phyloP scores from a whole-genome alignment of 1,140 invertebrate species.

The Cecropterus lyciades region DNA sequence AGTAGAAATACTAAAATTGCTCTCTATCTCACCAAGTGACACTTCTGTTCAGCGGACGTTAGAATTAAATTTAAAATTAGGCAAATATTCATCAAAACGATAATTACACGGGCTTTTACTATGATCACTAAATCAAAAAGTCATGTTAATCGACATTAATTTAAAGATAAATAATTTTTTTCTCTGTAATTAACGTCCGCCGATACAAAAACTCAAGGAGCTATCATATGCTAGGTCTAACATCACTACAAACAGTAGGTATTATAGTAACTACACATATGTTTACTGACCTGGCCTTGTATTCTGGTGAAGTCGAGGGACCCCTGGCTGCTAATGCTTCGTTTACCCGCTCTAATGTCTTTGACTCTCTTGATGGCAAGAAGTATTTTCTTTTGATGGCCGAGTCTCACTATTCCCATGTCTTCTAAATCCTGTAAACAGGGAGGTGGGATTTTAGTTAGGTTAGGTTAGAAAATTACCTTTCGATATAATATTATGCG shows the following conservation, averaged over 20 bases:
- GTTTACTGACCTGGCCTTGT: slow-evolving; percentile 76
- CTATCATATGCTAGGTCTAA: slow-evolving; percentile 61
- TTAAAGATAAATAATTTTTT: no score
- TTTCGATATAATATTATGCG: no score
- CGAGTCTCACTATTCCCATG: slow-evolving; percentile 97
- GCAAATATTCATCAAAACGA: slow-evolving; percentile 19
- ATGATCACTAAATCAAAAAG: no score
- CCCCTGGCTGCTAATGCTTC: slow-evolving; percentile 86
- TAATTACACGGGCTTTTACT: no score
- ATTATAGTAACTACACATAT: slow-evolving; percentile 27
- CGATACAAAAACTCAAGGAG: slow-evolving; percentile 38
- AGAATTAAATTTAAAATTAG: not conserved
- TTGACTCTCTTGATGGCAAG: slow-evolving; percentile 98
- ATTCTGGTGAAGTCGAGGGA: slow-evolving; percentile 85
- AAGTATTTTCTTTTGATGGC: slow-evolving; percentile 99
- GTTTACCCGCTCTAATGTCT: slow-evolving; percentile 95
- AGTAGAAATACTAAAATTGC: slow-evolving; percentile 29
- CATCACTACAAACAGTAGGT: slow-evolving; percentile 73
- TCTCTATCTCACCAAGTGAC: slow-evolving; percentile 33
- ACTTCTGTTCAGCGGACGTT: slow-evolving; percentile 32
- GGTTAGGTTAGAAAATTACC: not conserved
- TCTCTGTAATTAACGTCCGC: slow-evolving; percentile 30
- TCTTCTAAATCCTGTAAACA: slow-evolving; percentile 94
- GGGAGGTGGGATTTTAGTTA: slow-evolving; percentile 9
- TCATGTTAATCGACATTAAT: no score